These are phyloP conservation scores for Ylistrum balloti DNA, from an alignment of 1,140 invertebrate species.

Conservation along the genomic window DNA sequence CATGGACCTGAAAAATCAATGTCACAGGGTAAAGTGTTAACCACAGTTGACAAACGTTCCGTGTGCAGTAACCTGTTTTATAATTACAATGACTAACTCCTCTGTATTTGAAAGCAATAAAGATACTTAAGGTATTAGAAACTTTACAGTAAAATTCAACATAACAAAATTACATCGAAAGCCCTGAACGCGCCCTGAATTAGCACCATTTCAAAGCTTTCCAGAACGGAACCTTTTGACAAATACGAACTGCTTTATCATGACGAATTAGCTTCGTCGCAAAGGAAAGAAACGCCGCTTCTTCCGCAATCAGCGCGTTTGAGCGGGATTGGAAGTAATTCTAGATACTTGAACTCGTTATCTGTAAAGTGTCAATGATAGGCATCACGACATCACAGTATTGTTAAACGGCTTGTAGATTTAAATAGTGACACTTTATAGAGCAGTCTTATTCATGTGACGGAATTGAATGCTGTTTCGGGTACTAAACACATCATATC, in stretches of 20 bases:
- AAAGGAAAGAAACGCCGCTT: neutral
- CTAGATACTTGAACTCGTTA: neutral
- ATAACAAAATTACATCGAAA: neutral
- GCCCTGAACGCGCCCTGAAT: neutral
- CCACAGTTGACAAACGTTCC: neutral
- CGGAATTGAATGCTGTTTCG: no score
- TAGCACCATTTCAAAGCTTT: neutral
- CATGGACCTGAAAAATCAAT: neutral
- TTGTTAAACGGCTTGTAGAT: neutral
- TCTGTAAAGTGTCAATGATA: neutral
- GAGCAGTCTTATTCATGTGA: no score
- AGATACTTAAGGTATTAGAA: neutral
- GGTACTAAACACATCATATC: no score
- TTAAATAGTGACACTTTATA: neutral
- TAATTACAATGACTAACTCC: neutral
- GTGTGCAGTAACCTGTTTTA: neutral
- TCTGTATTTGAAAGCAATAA: neutral
- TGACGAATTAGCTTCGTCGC: neutral
- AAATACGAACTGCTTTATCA: neutral
- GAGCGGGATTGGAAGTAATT: neutral
- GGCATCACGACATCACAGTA: neutral
- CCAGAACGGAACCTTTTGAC: neutral
- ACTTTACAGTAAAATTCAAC: neutral
- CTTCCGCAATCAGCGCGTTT: neutral
- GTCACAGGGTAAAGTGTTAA: neutral